Evolutionary conservation across 2,113 vertebrate genomes (phyloP), one percentile per base, ranked within the genome.

Genomic region (Agelaius phoeniceus): DNA sequence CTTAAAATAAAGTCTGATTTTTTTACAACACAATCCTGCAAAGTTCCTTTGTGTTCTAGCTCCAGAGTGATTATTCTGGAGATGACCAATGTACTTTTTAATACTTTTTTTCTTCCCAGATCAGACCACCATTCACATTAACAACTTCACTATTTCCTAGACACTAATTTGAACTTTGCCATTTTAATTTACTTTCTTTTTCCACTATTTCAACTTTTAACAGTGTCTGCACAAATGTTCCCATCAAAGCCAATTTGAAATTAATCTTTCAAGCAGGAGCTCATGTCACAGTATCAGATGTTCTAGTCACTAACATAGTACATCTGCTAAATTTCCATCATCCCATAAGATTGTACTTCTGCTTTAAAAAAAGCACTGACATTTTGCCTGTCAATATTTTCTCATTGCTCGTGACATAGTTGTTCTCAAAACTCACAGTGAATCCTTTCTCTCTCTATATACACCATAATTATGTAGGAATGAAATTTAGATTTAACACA

Each of bases 371-470:
- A 95, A 95, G 90, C 82, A 80, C 37, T 95, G 95, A 96, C 94
- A 97, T 97, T 96, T 91, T 93, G 75, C 82, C 85, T 96, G 93
- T 91, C 93, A 96, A 87, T 93, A 90, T 93, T 93, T 96, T 95
- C 82, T 90, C 85, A 84, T 66, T 86, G 95, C 93, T 96, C 87
- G 35, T 96, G 94, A 97, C 61, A 96, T 57, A 90, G 91, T 77
- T 68, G 77, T 84, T 95, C 91, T 95, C 71, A 90, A 95, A 93
- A 73, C 6, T 8, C n/a, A 10, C 37, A 90, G 87, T 77, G 79
- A 95, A 92, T 92, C 58, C 54, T 94, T 94, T 94, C 51, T 91
- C 22, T 94, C 15, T 84, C 3, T 84, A 72, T 86, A 82, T 84
- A 91, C 83, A 59, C 19, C 59, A 93, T 69, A 73, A 81, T 85